Evolutionary conservation across 2,888 invertebrate species (phyloP), one percentile per base, ranked within the genome.

Genomic region (Hemicrepidius hirtus): DNA sequence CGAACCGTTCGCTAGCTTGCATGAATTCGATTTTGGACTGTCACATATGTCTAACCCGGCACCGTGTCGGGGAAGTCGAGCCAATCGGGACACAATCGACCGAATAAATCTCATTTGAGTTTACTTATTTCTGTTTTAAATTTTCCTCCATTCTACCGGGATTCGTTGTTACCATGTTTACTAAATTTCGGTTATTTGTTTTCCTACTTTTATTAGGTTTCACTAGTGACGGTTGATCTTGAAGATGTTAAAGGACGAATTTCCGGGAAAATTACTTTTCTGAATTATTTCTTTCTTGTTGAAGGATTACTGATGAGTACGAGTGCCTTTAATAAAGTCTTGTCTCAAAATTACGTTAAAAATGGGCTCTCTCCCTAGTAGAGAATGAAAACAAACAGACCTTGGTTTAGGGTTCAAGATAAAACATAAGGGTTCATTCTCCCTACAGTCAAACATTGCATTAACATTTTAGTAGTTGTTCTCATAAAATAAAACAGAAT

Each of bases 71-170:
- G 72, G 70, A 78, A 75, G 68, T 74, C 76, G 73, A 73, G 75
- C 80, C 81, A 82, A 82, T 81, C 80, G 79, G 77, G 76, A 78
- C 80, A 81, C 80, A 81, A 82, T 81, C 79, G 81, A 78, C 80
- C 77, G 80, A 78, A 82, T 82, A 80, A 81, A 82, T 81, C 80
- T 80, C 79, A 78, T 80, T 81, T 79, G 78, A 77, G 78, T 80
- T 81, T 81, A 80, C 79, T 81, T 82, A 81, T 80, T 79, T 78
- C 77, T 76, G 76, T 77, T 80, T 79, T 79, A 81, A 80, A 80
- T 80, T 81, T 79, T 63, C 77, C 73, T 75, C 76, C 76, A 71
- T 73, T 76, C 72, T 68, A 50, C 35, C n/a, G 55, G 57, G 41
- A 75, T 69, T 65, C 74, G 63, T 59, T 68, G 68, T 59, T 65